Evolutionary conservation across 1,140 invertebrate species (phyloP).

Genomic region (Babylonia areolata): DNA sequence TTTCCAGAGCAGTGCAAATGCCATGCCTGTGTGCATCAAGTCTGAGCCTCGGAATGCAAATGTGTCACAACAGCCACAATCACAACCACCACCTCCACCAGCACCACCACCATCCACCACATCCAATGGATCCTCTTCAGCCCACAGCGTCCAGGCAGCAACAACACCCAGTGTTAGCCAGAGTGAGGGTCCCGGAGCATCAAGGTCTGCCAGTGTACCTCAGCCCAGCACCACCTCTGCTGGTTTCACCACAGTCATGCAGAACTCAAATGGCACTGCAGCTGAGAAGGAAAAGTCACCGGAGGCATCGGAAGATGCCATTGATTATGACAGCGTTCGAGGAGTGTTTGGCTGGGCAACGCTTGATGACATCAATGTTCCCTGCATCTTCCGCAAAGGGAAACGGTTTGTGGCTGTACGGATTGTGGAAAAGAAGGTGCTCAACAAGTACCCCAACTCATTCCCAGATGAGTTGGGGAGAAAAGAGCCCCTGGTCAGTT

Average conservation of each 20-base stretch:
- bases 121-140: not conserved
- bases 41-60: slow-evolving; percentile 17
- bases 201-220: not conserved
- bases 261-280: not conserved
- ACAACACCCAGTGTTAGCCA: not conserved
- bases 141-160: not conserved
- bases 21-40: slow-evolving; percentile 36
- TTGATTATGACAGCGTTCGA: slow-evolving; percentile 75
- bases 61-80: not conserved
- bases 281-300: slow-evolving; percentile 39
- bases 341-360: slow-evolving; percentile 93
- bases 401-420: slow-evolving; percentile 93
- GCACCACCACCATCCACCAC: not conserved
- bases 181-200: not conserved
- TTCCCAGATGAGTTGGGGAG: slow-evolving; percentile 72
- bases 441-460: slow-evolving; percentile 77
- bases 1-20: slow-evolving; percentile 33
- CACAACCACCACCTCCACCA: not conserved
- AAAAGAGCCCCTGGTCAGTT: slow-evolving; percentile 83
- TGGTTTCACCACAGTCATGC: not conserved
- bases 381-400: slow-evolving; percentile 88
- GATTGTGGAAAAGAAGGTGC: slow-evolving; percentile 86
- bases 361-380: slow-evolving; percentile 89
- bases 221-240: not conserved
- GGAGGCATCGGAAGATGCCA: slow-evolving; percentile 50